These are phyloP conservation scores for Physocephala rufipes DNA, from an alignment of 2,888 invertebrate genomes.

Conservation along the genomic window DNA sequence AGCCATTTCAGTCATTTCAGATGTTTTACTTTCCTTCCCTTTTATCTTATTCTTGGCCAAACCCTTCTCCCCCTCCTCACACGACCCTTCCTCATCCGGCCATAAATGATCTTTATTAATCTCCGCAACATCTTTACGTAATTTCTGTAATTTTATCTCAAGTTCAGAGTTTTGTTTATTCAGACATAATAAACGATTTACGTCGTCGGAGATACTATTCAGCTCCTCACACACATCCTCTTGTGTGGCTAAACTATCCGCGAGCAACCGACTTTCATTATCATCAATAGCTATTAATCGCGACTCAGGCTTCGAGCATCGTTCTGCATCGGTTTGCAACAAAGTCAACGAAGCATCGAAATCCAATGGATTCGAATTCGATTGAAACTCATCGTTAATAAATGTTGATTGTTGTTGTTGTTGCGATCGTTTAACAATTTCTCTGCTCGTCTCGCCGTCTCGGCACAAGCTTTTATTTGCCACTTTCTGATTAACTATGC, in stretches of 20 bases:
- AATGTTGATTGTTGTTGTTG: too few relatives aligned
- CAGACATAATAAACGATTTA: slow-evolving; percentile 58
- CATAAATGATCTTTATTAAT: slow-evolving; percentile 62
- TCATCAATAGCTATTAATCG: slow-evolving; percentile 38
- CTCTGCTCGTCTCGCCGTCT: neutral
- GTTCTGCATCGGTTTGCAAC: slow-evolving; percentile 16
- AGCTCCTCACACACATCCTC: slow-evolving; percentile 58
- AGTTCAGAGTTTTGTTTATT: slow-evolving; percentile 59
- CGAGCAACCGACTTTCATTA: slow-evolving; percentile 33
- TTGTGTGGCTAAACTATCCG: slow-evolving; percentile 45
- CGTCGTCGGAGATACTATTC: slow-evolving; percentile 61
- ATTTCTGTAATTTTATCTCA: slow-evolving; percentile 58
- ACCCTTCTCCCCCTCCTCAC: too few relatives aligned
- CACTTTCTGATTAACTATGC: slow-evolving; percentile 50
- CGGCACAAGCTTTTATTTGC: slow-evolving; percentile 40
- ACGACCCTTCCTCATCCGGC: neutral
- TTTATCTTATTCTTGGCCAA: too few relatives aligned
- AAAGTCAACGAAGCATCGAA: slow-evolving; percentile 43
- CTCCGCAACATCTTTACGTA: slow-evolving; percentile 59
- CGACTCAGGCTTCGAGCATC: slow-evolving; percentile 36
- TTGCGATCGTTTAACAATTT: slow-evolving; percentile 46
- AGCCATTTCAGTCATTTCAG: too few relatives aligned
- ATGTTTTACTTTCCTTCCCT: too few relatives aligned
- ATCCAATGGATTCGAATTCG: slow-evolving; percentile 36
- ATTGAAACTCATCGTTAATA: slow-evolving; percentile 37